Conservation (phyloP, 2,888 invertebrate species). For the Zygaena filipendulae region DNA sequence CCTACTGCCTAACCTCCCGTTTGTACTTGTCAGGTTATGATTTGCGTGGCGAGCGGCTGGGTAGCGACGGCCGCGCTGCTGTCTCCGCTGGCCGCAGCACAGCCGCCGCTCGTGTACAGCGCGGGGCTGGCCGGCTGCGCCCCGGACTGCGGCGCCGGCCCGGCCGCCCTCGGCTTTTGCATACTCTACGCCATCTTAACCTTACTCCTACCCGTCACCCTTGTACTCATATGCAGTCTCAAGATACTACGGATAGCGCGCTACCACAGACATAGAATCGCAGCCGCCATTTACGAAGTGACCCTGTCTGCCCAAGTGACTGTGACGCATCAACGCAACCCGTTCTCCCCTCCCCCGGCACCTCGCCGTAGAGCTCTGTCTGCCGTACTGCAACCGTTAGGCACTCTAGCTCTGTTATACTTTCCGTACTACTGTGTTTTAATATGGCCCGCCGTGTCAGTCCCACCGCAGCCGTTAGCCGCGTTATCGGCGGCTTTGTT, state of each 20-base stretch:
- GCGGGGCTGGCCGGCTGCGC: constrained; percentile 72
- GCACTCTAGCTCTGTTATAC: constrained; percentile 77
- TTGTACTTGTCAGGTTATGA: constrained; percentile 70
- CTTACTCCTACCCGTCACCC: constrained; percentile 72
- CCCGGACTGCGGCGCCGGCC: constrained; percentile 73
- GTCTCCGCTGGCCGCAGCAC: constrained; percentile 71
- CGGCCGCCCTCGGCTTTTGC: constrained; percentile 72
- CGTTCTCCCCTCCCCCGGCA: constrained; percentile 77
- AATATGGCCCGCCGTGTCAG: constrained; percentile 70
- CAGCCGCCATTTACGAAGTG: constrained; percentile 87
- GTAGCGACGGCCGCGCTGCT: constrained; percentile 70
- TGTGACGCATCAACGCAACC: constrained; percentile 84
- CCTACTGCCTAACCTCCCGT: no score
- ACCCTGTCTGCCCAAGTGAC: constrained; percentile 86
- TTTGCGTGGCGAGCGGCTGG: constrained; percentile 77
- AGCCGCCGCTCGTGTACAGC: constrained; percentile 52
- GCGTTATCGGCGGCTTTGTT: constrained; percentile 73
- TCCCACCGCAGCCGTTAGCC: constrained; percentile 52
- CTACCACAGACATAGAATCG: constrained; percentile 85
- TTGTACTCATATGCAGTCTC: constrained; percentile 78
- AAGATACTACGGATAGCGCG: constrained; percentile 75
- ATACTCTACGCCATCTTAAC: constrained; percentile 73
- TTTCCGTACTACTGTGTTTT: constrained; percentile 79
- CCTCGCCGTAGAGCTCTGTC: constrained; percentile 72
- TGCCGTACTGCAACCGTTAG: constrained; percentile 78